Conservation (phyloP, 2,888 invertebrate species). For the Apodemia hepburni region DNA sequence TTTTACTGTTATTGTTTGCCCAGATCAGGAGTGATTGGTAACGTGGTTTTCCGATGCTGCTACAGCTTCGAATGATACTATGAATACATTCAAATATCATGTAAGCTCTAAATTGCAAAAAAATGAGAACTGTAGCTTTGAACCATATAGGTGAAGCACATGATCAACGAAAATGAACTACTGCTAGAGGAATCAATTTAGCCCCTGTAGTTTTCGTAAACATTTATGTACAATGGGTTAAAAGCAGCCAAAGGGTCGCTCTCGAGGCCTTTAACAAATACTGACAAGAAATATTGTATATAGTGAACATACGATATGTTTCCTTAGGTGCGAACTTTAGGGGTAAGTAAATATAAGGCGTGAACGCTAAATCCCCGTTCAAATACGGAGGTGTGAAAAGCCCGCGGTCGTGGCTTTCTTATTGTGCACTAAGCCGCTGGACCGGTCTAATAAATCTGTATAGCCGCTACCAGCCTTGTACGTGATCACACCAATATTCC, state of each 20-base stretch:
- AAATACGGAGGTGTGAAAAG: slow-evolving; percentile 79
- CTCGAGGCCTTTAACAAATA: slow-evolving; percentile 38
- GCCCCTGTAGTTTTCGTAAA: too few species aligned
- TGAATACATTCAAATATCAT: too few species aligned
- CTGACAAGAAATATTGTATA: slow-evolving; percentile 48
- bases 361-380: slow-evolving; percentile 67
- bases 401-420: slow-evolving; percentile 50
- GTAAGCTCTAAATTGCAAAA: too few species aligned
- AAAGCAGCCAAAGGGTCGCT: slow-evolving; percentile 19
- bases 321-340: slow-evolving; percentile 67
- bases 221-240: not conserved
- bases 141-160: slow-evolving; percentile 16
- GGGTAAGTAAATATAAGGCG: slow-evolving; percentile 72
- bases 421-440: slow-evolving; percentile 61
- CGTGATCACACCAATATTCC: slow-evolving; percentile 25
- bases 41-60: too few species aligned
- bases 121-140: too few species aligned
- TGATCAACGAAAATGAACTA: slow-evolving; percentile 19
- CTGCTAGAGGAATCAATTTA: too few species aligned
- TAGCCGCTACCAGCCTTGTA: slow-evolving; percentile 31
- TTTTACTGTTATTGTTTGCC: too few species aligned
- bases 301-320: slow-evolving; percentile 66
- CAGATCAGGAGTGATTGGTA: too few species aligned
- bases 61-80: too few species aligned
- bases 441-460: slow-evolving; percentile 61